These are phyloP conservation scores for Carapus acus DNA, from an alignment of 2,797 vertebrate species.

Conservation along the genomic window DNA sequence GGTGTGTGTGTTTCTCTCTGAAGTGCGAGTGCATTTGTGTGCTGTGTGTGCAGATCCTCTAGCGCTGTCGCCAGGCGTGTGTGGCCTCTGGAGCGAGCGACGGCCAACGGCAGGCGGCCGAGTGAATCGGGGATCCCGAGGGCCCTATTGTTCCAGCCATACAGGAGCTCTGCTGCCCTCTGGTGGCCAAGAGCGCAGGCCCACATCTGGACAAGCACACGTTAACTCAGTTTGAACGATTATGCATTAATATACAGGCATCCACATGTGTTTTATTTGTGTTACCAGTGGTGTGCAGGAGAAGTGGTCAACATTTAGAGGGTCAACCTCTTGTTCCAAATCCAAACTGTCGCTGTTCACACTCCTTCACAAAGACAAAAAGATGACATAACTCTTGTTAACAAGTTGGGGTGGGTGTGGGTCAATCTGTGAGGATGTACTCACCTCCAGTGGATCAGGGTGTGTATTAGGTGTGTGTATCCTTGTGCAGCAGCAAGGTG, in stretches of 20 bases:
- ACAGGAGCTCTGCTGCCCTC: constrained; percentile 79
- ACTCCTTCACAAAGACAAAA: constrained; percentile 55
- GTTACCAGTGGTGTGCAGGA: constrained; percentile 87
- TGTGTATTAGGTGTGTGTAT: constrained; percentile 85
- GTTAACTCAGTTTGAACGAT: background rate
- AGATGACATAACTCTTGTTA: background rate
- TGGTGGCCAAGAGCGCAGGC: constrained; percentile 87
- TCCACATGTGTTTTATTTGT: constrained; percentile 5
- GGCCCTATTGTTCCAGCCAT: constrained; percentile 77
- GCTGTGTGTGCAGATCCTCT: constrained; percentile 76
- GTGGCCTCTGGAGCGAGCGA: constrained; percentile 84
- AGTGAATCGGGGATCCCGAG: constrained; percentile 83
- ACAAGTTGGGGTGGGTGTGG: too few species aligned
- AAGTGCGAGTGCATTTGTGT: background rate
- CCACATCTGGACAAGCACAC: constrained; percentile 79
- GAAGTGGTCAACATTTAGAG: constrained; percentile 89
- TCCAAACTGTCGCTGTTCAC: constrained; percentile 77
- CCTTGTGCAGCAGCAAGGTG: constrained; percentile 89
- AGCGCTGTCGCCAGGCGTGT: constrained; percentile 77
- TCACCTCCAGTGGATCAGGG: constrained; percentile 84
- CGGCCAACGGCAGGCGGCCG: constrained; percentile 82
- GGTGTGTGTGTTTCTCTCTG: constrained; percentile 21
- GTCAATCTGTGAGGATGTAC: constrained; percentile 24
- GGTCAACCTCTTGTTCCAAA: constrained; percentile 85
- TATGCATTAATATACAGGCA: background rate